phyloP scores from a whole-genome alignment of 2,797 vertebrate genomes.

The Philypnodon macrostomus region DNA sequence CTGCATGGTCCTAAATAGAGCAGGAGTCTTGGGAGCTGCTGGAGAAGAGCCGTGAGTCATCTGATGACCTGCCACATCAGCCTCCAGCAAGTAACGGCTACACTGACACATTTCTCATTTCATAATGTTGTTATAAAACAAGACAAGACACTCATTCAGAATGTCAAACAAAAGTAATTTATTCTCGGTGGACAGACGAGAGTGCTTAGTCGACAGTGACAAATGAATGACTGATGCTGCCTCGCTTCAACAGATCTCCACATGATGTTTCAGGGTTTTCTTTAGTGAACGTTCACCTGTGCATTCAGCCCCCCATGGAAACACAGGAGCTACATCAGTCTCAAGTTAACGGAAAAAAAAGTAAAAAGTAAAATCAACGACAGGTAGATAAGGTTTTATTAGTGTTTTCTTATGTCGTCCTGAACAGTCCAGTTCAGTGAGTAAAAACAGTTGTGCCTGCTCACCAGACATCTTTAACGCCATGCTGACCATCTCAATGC shows the following conservation, averaged over 20 bases:
- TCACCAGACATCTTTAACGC: constrained; percentile 23
- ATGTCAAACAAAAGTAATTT: constrained; percentile 66
- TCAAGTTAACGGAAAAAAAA: constrained; percentile 25
- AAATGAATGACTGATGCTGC: constrained; percentile 47
- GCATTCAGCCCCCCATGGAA: constrained; percentile 63
- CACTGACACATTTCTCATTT: constrained; percentile 17
- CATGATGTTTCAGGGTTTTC: constrained; percentile 63
- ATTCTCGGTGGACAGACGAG: constrained; percentile 65
- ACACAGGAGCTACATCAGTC: constrained; percentile 45
- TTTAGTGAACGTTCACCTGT: constrained; percentile 44
- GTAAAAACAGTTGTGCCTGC: too few species aligned
- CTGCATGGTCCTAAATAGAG: constrained; percentile 23
- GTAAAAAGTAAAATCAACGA: constrained; percentile 41
- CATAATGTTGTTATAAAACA: constrained; percentile 11
- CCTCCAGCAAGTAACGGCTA: constrained; percentile 8
- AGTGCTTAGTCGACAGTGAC: constrained; percentile 61
- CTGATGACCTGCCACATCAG: constrained; percentile 19
- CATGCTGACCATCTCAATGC: constrained; percentile 11
- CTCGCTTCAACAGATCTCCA: constrained; percentile 31
- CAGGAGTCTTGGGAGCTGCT: constrained; percentile 23
- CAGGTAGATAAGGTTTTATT: constrained; percentile 62
- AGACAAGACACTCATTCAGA: constrained; percentile 35
- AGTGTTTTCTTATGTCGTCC: constrained; percentile 29
- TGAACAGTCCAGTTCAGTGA: constrained; percentile 32
- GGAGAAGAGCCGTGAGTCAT: constrained; percentile 39